A percentile compares a stretch with the other conserved stretches of the same genome.
Evolutionary conservation across 2,797 vertebrate species (phyloP).

Genomic region (Botia almorhae): DNA sequence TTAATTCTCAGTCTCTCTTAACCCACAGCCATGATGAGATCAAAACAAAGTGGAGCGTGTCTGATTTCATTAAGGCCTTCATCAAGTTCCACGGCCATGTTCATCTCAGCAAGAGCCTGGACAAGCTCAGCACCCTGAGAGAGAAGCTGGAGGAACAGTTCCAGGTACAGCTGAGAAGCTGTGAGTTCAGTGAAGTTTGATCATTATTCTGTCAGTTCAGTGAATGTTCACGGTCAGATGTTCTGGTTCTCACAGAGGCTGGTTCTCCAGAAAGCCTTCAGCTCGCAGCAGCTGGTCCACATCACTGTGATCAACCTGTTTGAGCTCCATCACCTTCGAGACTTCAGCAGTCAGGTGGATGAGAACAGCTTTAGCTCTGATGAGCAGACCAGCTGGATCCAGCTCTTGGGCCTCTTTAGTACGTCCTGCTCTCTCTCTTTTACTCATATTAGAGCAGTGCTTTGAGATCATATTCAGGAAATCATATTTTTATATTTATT

Average conservation of each 20-base stretch:
- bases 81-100: conserved; percentile 98
- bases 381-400: conserved; percentile 93
- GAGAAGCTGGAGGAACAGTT: conserved; percentile 98
- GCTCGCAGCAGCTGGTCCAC: conserved; percentile 97
- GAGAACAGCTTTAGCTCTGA: conserved; percentile 88
- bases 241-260: conserved; percentile 80
- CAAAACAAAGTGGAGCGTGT: conserved; percentile 94
- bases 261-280: conserved; percentile 95
- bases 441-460: background rate
- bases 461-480: background rate
- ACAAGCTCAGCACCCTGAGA: conserved; percentile 89
- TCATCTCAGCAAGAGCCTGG: conserved; percentile 93
- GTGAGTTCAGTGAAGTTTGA: background rate
- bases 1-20: conserved; percentile 9
- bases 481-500: too few relatives aligned
- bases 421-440: conserved; percentile 65
- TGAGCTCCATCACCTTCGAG: conserved; percentile 94
- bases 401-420: conserved; percentile 95
- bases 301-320: conserved; percentile 98
- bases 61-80: conserved; percentile 97
- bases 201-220: background rate
- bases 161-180: conserved; percentile 78
- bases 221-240: background rate
- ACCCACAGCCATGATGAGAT: conserved; percentile 90
- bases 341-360: conserved; percentile 84